Conservation (phyloP, 2,888 invertebrate species). For the Helicoverpa assulta region DNA sequence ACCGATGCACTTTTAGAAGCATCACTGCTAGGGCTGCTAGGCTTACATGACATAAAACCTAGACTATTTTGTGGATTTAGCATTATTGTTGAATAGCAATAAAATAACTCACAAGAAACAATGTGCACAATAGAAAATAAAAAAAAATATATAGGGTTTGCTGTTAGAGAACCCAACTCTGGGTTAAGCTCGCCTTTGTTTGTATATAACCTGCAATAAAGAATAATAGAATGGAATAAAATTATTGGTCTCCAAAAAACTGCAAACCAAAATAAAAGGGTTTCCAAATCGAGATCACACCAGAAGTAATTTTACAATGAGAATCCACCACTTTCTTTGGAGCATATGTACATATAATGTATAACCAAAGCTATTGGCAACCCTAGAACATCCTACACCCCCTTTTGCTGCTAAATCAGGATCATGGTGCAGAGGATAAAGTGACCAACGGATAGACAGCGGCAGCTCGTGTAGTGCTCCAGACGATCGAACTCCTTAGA, state of each 20-base stretch:
- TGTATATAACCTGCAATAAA: too few species aligned
- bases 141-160: neutral
- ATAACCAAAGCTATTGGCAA: constrained; percentile 29
- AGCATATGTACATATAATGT: neutral
- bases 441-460: constrained; percentile 68
- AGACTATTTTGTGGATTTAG: neutral
- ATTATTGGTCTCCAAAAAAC: neutral
- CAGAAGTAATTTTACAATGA: neutral
- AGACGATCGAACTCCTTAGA: constrained; percentile 34
- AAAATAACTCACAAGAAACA: neutral
- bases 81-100: neutral
- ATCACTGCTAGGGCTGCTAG: constrained; percentile 57
- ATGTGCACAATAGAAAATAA: neutral
- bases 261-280: neutral
- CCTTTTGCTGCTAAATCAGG: constrained; percentile 65
- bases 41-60: constrained; percentile 14
- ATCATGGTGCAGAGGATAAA: constrained; percentile 63
- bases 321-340: neutral
- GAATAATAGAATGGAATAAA: too few species aligned
- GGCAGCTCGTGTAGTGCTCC: constrained; percentile 55
- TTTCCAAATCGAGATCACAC: neutral
- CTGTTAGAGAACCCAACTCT: too few species aligned
- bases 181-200: too few species aligned
- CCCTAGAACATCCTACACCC: constrained; percentile 48
- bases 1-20: constrained; percentile 83